These are phyloP conservation scores for Drosophila kanekoi DNA, from an alignment of 2,888 invertebrate species.

Conservation along the genomic window DNA sequence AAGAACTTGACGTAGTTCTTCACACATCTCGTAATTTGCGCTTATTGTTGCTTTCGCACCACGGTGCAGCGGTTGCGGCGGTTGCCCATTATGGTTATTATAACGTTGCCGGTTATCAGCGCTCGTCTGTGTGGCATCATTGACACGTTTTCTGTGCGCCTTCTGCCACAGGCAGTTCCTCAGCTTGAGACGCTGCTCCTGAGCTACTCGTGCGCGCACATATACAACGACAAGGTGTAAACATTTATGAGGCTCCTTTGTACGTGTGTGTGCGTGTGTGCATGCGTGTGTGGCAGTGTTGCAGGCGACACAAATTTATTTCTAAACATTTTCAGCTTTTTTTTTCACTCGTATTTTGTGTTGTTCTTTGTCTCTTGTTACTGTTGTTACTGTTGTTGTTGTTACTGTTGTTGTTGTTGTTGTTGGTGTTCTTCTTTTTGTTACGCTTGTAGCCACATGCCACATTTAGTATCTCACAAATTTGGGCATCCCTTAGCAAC, in stretches of 20 bases:
- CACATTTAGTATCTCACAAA: constrained; percentile 76
- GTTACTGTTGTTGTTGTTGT: constrained; percentile 24
- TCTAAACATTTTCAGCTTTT: constrained; percentile 64
- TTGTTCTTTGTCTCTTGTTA: constrained; percentile 21
- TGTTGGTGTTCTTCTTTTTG: constrained; percentile 6
- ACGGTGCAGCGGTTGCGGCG: constrained; percentile 55
- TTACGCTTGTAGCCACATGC: constrained; percentile 60
- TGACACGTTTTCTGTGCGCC: constrained; percentile 69
- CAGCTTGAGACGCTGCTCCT: constrained; percentile 11
- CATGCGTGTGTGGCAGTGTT: constrained; percentile 48
- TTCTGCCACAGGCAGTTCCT: constrained; percentile 19
- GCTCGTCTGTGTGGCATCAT: constrained; percentile 61
- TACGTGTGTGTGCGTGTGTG: neutral
- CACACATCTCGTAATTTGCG: neutral
- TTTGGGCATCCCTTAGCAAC: constrained; percentile 55
- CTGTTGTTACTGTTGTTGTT: constrained; percentile 25
- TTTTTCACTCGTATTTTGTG: constrained; percentile 1
- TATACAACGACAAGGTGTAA: constrained; percentile 60
- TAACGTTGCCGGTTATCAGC: constrained; percentile 61
- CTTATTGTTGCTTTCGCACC: constrained; percentile 18
- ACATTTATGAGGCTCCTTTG: constrained; percentile 67
- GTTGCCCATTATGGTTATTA: constrained; percentile 76
- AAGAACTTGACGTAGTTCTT: neutral
- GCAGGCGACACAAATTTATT: constrained; percentile 78
- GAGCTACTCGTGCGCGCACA: constrained; percentile 9